Base-by-base conservation (phyloP, 2,888 invertebrate genomes). In the Cinara cedri region DNA sequence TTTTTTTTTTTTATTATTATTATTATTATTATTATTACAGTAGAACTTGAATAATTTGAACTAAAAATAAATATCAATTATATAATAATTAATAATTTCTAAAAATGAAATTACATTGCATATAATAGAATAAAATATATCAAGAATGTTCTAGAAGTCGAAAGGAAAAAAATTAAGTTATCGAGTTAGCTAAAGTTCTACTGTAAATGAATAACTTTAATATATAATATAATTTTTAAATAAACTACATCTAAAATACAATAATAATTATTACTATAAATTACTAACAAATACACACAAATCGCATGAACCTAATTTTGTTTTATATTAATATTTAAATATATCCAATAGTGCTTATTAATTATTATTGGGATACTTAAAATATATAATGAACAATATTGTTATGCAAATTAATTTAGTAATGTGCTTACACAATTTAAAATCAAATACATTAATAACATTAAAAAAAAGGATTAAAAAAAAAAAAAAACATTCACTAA, bases 401-500 rank as follows among this genome's bases (percentile, higher is more conserved):
- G 55, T 55, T 14, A 44, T 34, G 34, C 3, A 34, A 4, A 6
- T 4, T 6, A 34, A 34, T 34, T 4, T 34, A 34, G 34, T 4
- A 34, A 34, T 34, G 34, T 49, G 19, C 10, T 51, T 63, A 63
- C 42, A 44, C 44, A 21, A 4, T 71, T 71, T 4, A 55, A 21
- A 55, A 71, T 51, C 34, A 34, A 4, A 34, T 6, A 34, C 34
- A 34, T 34, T 34, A 34, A 34, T 4, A 34, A 34, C 6, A 34
- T 34, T 34, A 70, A 0, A 1, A 1, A 72, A 14, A 60, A 72
- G 57, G 24, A 72, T 21, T 16, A 10, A 11, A 66, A 26, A n/a
- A 49, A 60, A 26, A 51, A 19, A 34, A 16, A 71, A 6, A 24
- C 16, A 72, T 57, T 72, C n/a, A 11, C n/a, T 71, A 24, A n/a